phyloP scores from a whole-genome alignment of 2,797 vertebrate genomes.

The Phataginus tricuspis region DNA sequence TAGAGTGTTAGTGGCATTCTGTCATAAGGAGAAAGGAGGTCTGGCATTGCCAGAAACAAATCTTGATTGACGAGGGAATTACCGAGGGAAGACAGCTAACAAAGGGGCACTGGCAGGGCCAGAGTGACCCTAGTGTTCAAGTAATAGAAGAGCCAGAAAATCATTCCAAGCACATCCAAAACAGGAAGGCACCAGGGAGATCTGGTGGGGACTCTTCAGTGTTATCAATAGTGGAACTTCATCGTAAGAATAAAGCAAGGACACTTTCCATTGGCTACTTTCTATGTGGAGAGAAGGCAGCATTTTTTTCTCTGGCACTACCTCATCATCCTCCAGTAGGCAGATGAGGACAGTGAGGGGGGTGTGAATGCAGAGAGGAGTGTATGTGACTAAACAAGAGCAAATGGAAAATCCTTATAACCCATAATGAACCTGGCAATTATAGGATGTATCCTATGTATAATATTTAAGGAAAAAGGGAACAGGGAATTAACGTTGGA shows the following conservation, averaged over 20 bases:
- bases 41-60: conserved; percentile 29
- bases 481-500: neutral
- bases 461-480: neutral
- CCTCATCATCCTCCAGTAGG: neutral
- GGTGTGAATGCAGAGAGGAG: neutral
- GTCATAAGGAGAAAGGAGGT: neutral
- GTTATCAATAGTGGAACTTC: neutral
- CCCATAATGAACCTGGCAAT: neutral
- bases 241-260: neutral
- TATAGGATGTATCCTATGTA: neutral
- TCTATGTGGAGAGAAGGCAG: neutral
- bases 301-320: neutral
- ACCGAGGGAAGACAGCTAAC: neutral
- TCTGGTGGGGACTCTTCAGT: neutral
- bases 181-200: neutral
- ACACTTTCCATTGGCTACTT: neutral
- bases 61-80: conserved; percentile 38
- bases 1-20: neutral
- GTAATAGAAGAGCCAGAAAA: neutral
- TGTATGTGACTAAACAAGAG: neutral
- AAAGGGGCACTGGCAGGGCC: neutral
- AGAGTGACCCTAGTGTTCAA: neutral
- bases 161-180: neutral
- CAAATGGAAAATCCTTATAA: neutral
- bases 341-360: neutral